A percentile compares a stretch with the other conserved stretches of the same genome.
Evolutionary conservation across 2,113 vertebrate species (phyloP).

Genomic region (Noturus placidus): DNA sequence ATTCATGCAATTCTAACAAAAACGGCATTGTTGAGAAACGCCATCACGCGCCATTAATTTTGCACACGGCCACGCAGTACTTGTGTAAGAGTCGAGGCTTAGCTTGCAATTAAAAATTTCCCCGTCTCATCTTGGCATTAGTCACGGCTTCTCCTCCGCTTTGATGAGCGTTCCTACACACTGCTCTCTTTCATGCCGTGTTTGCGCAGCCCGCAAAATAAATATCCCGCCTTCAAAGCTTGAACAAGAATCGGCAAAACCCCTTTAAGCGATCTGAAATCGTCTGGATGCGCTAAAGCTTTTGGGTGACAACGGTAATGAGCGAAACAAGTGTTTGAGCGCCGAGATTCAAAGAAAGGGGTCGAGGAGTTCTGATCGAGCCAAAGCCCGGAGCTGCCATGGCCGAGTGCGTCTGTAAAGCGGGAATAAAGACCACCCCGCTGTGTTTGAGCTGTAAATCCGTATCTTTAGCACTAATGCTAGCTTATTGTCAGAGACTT

Average conservation of each 20-base stretch:
- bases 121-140: slow-evolving; percentile 1
- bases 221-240: slow-evolving; percentile 33
- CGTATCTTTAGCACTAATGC: slow-evolving; percentile 70
- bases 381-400: slow-evolving; percentile 59
- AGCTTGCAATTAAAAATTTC: slow-evolving; percentile 26
- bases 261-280: slow-evolving; percentile 42
- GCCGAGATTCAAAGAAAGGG: slow-evolving; percentile 38
- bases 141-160: slow-evolving; percentile 6
- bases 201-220: slow-evolving; percentile 34
- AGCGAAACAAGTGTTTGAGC: slow-evolving; percentile 35
- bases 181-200: slow-evolving; percentile 38
- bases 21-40: slow-evolving; percentile 1
- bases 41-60: background rate
- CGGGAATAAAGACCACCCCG: slow-evolving; percentile 65
- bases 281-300: slow-evolving; percentile 19
- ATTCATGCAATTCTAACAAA: background rate
- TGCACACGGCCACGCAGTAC: background rate
- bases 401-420: slow-evolving; percentile 65
- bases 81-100: background rate
- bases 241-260: slow-evolving; percentile 44
- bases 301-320: slow-evolving; percentile 44
- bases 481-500: slow-evolving; percentile 67
- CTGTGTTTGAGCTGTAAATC: slow-evolving; percentile 74
- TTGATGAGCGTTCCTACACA: slow-evolving; percentile 19
- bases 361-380: slow-evolving; percentile 56